Evolutionary conservation across 1,140 invertebrate species (phyloP).

Genomic region (Drosophila subobscura): DNA sequence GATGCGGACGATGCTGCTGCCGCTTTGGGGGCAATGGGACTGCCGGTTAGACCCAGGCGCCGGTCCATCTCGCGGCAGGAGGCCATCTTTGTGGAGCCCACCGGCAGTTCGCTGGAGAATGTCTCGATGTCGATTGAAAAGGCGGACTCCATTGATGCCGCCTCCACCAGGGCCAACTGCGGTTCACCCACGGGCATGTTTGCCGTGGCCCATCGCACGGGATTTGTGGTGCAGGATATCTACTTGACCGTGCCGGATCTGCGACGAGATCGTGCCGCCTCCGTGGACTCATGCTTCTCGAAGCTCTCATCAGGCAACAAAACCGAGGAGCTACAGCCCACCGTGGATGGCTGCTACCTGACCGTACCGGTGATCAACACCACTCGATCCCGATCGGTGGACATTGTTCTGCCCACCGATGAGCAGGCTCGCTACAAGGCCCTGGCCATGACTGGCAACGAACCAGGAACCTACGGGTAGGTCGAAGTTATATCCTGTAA

Average conservation of each 20-base stretch:
- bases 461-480: slow-evolving; percentile 38
- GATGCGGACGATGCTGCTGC: slow-evolving; percentile 62
- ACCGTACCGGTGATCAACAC: slow-evolving; percentile 88
- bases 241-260: slow-evolving; percentile 92
- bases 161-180: slow-evolving; percentile 74
- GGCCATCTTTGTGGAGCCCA: slow-evolving; percentile 89
- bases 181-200: slow-evolving; percentile 54
- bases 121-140: slow-evolving; percentile 84
- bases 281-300: slow-evolving; percentile 91
- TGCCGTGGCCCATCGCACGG: slow-evolving; percentile 40
- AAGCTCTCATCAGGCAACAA: slow-evolving; percentile 88
- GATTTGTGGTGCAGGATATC: slow-evolving; percentile 87
- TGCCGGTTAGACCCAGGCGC: slow-evolving; percentile 84
- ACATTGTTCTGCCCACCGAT: slow-evolving; percentile 94
- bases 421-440: slow-evolving; percentile 93
- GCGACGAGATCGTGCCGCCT: slow-evolving; percentile 91
- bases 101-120: slow-evolving; percentile 87
- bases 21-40: slow-evolving; percentile 43
- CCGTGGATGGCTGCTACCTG: slow-evolving; percentile 86
- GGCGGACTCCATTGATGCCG: slow-evolving; percentile 84
- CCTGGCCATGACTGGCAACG: slow-evolving; percentile 85
- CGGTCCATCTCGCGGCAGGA: slow-evolving; percentile 90
- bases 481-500: too few species aligned
- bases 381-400: slow-evolving; percentile 93
- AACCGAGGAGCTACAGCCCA: slow-evolving; percentile 87